Base-by-base conservation (phyloP, 1,140 invertebrate genomes). In the Penaeus vannamei region DNA sequence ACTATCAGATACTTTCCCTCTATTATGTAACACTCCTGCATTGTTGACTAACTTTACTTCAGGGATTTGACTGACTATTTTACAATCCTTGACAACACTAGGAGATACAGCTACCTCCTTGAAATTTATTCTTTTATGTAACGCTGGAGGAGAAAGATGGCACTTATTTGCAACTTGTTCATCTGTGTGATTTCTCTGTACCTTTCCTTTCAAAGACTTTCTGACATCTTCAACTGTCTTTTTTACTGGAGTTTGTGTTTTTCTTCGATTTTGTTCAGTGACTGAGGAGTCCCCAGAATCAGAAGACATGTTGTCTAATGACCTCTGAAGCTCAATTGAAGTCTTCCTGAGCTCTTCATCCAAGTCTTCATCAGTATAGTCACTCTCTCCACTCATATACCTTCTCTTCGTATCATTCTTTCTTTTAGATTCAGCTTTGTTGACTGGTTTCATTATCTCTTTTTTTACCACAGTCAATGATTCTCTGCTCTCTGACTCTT, bases 51-150 rank as follows among this genome's bases (percentile, higher is more conserved):
- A 46, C 46, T 81, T 66, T n/a, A 86, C 84, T 79, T 84, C 64
- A 53, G 60, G 82, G 14, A 79, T 77, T 36, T 90, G 26, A 59
- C 85, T 64, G 19, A 62, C 53, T 77, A 90, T 46, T 46, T 85
- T 90, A 60, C 26, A 17, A 69, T 85, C 83, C 61, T 69, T 81
- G 62, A 85, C 76, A n/a, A 90, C 79, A 87, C 79, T 83, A 20
- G 88, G 88, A 64, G 88, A 90, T 22, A 86, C 84, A 81, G 29
- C 64, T 61, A 89, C 87, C 53, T 79, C 60, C 60, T 62, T 84
- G 64, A 89, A 80, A 32, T 80, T 85, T 32, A 85, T 84, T 83
- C 86, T 87, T n/a, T 69, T 36, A 12, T 46, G 20, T 8, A 69
- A 26, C 59, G 32, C 4, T 22, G 46, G n/a, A 20, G 32, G 29